These are phyloP conservation scores for Caenorhabditis angaria DNA, from an alignment of 2,888 invertebrate genomes.

Conservation along the genomic window DNA sequence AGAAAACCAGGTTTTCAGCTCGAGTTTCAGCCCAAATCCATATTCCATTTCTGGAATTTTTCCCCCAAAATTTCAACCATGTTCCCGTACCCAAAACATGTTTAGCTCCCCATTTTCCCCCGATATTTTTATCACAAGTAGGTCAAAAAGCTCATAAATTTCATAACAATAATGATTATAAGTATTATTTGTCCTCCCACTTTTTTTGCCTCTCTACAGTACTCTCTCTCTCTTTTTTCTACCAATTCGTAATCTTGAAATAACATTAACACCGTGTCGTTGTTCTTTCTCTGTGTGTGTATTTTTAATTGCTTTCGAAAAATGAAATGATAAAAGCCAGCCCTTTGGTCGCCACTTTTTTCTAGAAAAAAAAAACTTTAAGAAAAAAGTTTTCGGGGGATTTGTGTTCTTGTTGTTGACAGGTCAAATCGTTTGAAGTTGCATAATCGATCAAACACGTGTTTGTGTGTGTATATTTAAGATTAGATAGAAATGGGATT, in stretches of 20 bases:
- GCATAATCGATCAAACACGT: slow-evolving; percentile 1
- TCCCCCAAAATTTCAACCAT: background rate
- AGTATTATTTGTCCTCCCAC: background rate
- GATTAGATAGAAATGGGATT: background rate
- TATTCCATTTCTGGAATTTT: background rate
- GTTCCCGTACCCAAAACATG: too few relatives aligned
- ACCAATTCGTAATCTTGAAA: slow-evolving; percentile 44
- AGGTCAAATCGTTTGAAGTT: background rate
- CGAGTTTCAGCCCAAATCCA: background rate
- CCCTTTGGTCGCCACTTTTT: background rate
- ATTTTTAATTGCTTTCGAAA: background rate
- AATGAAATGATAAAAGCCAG: background rate
- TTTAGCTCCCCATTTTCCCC: too few relatives aligned
- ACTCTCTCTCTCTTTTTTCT: background rate
- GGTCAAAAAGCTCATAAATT: background rate
- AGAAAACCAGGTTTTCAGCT: too few relatives aligned
- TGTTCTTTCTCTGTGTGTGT: slow-evolving; percentile 16
- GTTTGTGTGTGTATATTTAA: background rate
- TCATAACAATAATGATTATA: background rate
- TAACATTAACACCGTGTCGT: slow-evolving; percentile 40
- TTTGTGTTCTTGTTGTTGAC: background rate
- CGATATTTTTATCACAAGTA: too few relatives aligned
- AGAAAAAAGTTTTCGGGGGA: background rate
- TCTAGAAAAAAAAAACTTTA: background rate
- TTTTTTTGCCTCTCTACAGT: background rate